Evolutionary conservation across 37 sponge, comb jelly and placozoan species (phyloP).

Genomic region (Beroe forskalii): DNA sequence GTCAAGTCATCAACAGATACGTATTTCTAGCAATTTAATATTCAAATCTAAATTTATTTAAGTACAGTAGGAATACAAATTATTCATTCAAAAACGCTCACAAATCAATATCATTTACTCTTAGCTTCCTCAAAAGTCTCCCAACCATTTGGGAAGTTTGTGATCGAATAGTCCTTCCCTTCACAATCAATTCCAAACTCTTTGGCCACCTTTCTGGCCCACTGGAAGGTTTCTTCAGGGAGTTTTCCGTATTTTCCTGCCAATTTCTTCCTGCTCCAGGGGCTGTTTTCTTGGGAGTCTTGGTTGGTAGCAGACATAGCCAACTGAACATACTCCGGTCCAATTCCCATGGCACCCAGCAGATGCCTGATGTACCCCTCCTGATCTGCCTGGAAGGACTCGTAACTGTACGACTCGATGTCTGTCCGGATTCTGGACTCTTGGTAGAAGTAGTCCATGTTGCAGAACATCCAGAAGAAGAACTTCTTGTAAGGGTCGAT

Average conservation of each 20-base stretch:
- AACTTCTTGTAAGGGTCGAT: not conserved
- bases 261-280: not conserved
- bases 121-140: not conserved
- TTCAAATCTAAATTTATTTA: too few relatives aligned
- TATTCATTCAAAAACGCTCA: too few relatives aligned
- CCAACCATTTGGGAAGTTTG: not conserved
- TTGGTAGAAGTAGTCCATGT: not conserved
- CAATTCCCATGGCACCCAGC: not conserved
- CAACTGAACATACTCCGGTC: not conserved
- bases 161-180: not conserved
- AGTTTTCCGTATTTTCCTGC: not conserved
- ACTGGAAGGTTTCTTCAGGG: not conserved
- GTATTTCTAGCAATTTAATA: too few relatives aligned
- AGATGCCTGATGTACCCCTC: not conserved
- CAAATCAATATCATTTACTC: too few relatives aligned
- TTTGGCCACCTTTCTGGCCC: not conserved
- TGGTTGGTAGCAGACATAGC: not conserved
- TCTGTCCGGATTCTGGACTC: not conserved
- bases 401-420: not conserved
- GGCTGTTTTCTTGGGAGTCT: not conserved
- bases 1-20: too few relatives aligned
- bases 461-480: not conserved
- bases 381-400: not conserved
- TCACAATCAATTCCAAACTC: not conserved
- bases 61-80: too few relatives aligned